Evolutionary conservation across 2,113 vertebrate species (phyloP), one percentile per base, ranked within the genome.

Genomic region (Ictalurus punctatus): DNA sequence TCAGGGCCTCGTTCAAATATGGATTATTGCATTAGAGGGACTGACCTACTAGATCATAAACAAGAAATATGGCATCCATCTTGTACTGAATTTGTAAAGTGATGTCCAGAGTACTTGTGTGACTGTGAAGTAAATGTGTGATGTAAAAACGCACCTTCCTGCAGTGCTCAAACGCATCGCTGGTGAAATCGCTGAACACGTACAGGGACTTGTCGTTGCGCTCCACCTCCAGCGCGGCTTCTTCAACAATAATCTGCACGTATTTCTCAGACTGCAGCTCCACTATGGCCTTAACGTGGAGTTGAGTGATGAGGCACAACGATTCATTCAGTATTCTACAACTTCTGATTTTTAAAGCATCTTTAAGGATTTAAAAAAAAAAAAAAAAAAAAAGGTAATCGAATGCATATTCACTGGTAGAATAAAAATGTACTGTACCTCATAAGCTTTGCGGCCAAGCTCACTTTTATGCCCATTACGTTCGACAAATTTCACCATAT

Each of bases 191-290:
- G 90, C 97, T 97, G 92, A 98, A 99, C 81, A 99, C 96, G 91
- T 97, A 99, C 91, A 99, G 95, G 2, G 98, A 98, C 89, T 95
- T 97, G 92, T 99, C 98, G 90, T 97, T 98, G 89, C 97, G 95
- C 79, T 96, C 95, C 94, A 98, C 94, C 23, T 30, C 88, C 73
- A 98, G 92, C 3, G 96, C 96, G 21, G 94, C 88, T 89, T 96
- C 95, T 90, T 98, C 97, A 88, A 97, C 95, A 34, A 99, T 92
- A 63, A 92, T 94, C 90, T 98, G 97, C 16, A 99, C 94, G 92
- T 97, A 96, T 63, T 98, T 97, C 92, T 99, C 96, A 83, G 98
- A 97, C 91, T 99, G 97, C 91, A 99, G 96, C 91, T 98, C 96
- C 91, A 97, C 95, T 93, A 99, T 97, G 82, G 97, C 97, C 98